Percentiles rank a stretch among this genome's conserved stretches.
phyloP scores from a whole-genome alignment of 2,113 vertebrate genomes.

The Carassius auratus region DNA sequence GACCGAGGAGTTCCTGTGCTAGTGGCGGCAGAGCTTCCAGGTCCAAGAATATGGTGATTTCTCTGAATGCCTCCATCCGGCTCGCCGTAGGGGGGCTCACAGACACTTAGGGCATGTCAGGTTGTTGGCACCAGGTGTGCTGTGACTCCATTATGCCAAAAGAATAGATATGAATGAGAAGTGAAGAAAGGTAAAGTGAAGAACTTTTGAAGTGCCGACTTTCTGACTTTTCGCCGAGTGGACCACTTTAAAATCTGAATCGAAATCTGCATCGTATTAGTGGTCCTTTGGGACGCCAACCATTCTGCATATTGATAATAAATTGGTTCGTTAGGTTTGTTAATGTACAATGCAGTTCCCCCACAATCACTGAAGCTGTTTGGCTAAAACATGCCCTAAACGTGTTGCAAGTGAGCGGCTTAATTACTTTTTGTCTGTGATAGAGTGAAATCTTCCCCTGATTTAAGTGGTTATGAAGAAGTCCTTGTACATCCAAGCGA shows the following conservation, averaged over 20 bases:
- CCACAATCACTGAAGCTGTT: background rate
- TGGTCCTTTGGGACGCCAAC: background rate
- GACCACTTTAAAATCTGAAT: background rate
- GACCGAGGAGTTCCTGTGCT: constrained; percentile 51
- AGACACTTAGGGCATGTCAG: constrained; percentile 33
- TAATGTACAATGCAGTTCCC: constrained; percentile 8
- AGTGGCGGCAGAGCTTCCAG: constrained; percentile 43
- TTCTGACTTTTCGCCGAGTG: background rate
- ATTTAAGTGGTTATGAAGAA: constrained; percentile 69
- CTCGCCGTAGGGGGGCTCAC: constrained; percentile 47
- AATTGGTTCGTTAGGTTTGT: constrained; percentile 9
- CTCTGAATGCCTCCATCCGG: constrained; percentile 52
- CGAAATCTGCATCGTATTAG: background rate
- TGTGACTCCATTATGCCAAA: constrained; percentile 39
- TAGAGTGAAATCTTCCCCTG: constrained; percentile 57
- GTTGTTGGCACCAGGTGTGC: constrained; percentile 57
- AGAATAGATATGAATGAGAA: constrained; percentile 29
- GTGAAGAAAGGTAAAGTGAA: constrained; percentile 26
- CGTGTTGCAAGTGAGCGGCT: constrained; percentile 8
- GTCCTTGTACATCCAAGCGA: constrained; percentile 64
- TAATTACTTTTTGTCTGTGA: constrained; percentile 55
- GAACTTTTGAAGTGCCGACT: constrained; percentile 2
- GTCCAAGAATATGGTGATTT: constrained; percentile 42
- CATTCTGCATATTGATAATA: background rate
- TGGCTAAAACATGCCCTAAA: constrained; percentile 12